Conservation (phyloP, 2,113 vertebrate genomes). For the Muntiacus muntjak region DNA sequence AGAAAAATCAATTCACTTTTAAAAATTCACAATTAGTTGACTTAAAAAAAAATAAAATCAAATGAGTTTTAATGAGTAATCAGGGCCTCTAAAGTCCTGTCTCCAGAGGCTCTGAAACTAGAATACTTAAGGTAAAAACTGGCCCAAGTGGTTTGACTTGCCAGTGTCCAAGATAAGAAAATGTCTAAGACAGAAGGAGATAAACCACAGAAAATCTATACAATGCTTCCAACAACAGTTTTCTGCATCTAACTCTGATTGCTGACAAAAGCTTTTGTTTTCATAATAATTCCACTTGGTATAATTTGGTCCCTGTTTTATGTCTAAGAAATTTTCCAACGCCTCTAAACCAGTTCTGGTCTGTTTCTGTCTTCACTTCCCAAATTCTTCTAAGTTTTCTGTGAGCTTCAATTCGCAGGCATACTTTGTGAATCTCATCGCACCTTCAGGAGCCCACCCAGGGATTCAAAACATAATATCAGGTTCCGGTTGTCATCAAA, state of each 20-base stretch:
- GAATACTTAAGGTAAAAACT: not conserved
- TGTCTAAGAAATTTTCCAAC: not conserved
- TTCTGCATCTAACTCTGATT: not conserved
- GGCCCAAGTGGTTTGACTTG: not conserved
- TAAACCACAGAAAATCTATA: not conserved
- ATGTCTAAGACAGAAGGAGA: not conserved
- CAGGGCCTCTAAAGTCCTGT: not conserved
- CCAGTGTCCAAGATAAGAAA: not conserved
- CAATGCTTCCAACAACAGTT: not conserved
- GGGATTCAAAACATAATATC: constrained; percentile 3
- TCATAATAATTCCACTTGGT: not conserved
- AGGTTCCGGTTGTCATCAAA: constrained; percentile 49
- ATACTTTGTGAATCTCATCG: not conserved
- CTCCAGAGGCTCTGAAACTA: not conserved
- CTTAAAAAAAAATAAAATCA: not conserved
- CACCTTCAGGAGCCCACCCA: not conserved
- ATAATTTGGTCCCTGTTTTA: not conserved
- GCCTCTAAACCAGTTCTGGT: not conserved
- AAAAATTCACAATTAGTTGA: not conserved
- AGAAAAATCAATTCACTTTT: not conserved
- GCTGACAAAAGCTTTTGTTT: not conserved
- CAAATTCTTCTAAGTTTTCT: not conserved
- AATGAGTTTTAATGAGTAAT: not conserved
- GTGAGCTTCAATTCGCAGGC: not conserved
- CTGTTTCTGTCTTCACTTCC: not conserved